These are phyloP conservation scores for Bergia puertoricense DNA, from an alignment of 92 coral and sea anemone genomes.

Conservation along the genomic window DNA sequence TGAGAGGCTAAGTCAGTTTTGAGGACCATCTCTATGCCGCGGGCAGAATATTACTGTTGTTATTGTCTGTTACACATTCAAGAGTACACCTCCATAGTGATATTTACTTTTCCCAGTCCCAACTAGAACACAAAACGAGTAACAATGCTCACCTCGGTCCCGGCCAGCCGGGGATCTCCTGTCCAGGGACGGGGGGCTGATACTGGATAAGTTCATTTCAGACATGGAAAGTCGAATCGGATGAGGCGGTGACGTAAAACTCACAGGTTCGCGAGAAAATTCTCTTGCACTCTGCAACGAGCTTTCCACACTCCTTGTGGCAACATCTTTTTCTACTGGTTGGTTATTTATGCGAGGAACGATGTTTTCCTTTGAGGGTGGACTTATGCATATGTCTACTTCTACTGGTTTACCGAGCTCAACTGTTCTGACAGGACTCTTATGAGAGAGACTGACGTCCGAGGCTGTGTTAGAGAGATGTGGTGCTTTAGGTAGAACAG, in stretches of 20 bases:
- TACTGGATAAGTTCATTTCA: conserved; percentile 54
- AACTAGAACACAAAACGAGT: not conserved
- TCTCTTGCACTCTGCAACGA: conserved; percentile 52
- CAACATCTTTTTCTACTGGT: not conserved
- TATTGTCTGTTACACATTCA: not conserved
- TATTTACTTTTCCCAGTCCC: too few relatives aligned
- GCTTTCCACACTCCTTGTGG: not conserved
- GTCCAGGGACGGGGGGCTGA: conserved; percentile 47
- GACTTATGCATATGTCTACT: conserved; percentile 12
- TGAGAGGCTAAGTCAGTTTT: too few relatives aligned
- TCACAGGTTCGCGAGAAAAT: conserved; percentile 64
- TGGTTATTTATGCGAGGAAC: not conserved
- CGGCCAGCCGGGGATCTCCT: conserved; percentile 63
- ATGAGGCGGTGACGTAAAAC: conserved; percentile 75
- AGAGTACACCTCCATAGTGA: not conserved
- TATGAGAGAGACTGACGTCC: not conserved
- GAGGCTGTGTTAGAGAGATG: conserved; percentile 1
- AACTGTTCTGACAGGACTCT: not conserved
- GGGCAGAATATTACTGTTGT: too few relatives aligned
- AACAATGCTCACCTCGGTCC: conserved; percentile 66
- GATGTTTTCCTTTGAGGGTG: conserved; percentile 24
- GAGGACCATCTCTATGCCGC: too few relatives aligned
- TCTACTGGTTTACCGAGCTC: conserved; percentile 39
- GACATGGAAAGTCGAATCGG: conserved; percentile 72
- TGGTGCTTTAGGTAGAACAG: not conserved